Evolutionary conservation across 2,113 vertebrate genomes (phyloP).

Genomic region (Pituophis catenifer): DNA sequence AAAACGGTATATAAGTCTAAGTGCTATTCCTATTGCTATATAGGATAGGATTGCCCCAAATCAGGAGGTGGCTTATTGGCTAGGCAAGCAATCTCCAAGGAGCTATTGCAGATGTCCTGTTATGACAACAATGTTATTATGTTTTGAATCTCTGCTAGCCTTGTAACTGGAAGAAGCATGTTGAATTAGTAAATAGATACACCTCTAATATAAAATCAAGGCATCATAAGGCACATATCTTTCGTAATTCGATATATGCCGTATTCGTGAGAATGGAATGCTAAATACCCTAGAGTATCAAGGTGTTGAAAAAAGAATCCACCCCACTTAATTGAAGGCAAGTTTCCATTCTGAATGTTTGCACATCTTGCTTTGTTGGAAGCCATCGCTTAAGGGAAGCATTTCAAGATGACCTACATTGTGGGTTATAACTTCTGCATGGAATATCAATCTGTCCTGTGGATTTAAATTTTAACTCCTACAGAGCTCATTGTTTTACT

Average conservation of each 20-base stretch:
- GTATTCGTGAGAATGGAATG: neutral
- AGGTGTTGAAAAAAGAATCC: neutral
- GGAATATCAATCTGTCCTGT: conserved; percentile 55
- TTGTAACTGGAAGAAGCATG: neutral
- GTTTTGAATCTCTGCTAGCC: neutral
- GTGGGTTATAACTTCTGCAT: conserved; percentile 49
- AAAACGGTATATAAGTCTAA: too few species aligned
- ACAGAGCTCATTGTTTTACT: conserved; percentile 47
- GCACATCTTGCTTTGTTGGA: neutral
- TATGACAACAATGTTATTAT: neutral
- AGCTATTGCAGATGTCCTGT: neutral
- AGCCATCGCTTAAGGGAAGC: neutral
- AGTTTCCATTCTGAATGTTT: neutral
- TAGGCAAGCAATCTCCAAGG: neutral
- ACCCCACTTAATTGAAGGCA: neutral
- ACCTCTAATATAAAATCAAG: neutral
- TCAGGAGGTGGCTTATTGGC: neutral
- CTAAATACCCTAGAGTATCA: neutral
- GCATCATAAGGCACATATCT: neutral
- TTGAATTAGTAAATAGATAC: neutral
- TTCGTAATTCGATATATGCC: neutral
- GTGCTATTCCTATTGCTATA: too few species aligned
- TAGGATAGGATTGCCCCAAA: neutral
- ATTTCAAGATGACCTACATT: neutral
- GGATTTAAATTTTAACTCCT: conserved; percentile 50